A percentile compares a stretch with the other conserved stretches of the same genome.
Conservation (phyloP, 2,113 vertebrate species). For the Sapayoa aenigma region DNA sequence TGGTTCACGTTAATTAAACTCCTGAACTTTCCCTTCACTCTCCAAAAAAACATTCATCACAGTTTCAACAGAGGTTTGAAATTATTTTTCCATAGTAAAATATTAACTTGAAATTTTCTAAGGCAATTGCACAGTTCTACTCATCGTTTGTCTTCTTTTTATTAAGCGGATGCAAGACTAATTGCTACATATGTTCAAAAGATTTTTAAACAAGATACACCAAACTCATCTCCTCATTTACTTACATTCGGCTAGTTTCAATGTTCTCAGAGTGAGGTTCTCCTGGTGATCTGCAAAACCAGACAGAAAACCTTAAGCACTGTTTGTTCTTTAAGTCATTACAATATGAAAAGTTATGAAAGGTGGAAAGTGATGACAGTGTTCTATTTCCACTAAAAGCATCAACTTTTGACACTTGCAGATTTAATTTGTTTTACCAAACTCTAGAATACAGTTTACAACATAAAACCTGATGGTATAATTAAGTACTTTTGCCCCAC, state of each 20-base stretch:
- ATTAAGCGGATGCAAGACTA: background rate
- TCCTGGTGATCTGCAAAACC: constrained; percentile 84
- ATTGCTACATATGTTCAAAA: background rate
- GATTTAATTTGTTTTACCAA: background rate
- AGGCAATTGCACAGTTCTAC: background rate
- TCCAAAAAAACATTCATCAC: background rate
- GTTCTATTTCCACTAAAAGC: background rate
- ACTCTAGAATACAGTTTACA: background rate
- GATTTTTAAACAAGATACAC: background rate
- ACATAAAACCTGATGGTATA: background rate
- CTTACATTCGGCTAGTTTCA: constrained; percentile 98
- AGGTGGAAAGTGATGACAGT: background rate
- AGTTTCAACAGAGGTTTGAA: background rate
- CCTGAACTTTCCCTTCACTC: background rate
- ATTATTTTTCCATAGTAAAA: background rate
- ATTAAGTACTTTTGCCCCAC: background rate
- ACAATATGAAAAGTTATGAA: background rate
- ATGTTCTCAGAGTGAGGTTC: constrained; percentile 82
- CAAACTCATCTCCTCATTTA: constrained; percentile 41
- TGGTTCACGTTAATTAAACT: background rate
- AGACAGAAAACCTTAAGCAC: constrained; percentile 47
- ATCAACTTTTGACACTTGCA: background rate
- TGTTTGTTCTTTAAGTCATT: background rate
- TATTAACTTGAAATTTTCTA: background rate
- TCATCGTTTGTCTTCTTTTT: background rate